phyloP scores from a whole-genome alignment of 2,797 vertebrate species.

The Champsocephalus esox region DNA sequence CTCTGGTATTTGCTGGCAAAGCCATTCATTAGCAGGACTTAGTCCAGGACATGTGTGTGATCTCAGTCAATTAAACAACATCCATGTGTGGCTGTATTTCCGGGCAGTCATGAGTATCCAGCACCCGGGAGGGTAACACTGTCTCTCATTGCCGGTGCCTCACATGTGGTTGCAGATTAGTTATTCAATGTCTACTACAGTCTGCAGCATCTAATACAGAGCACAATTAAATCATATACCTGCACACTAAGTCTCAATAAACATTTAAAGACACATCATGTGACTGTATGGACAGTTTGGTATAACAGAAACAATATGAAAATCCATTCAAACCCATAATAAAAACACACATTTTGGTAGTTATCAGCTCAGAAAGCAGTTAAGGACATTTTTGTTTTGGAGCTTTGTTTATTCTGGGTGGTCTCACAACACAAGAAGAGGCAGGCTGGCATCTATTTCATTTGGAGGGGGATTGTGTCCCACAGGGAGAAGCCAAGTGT shows the following conservation, averaged over 20 bases:
- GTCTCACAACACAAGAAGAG: conserved; percentile 72
- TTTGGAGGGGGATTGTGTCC: conserved; percentile 65
- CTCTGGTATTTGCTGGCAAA: conserved; percentile 39
- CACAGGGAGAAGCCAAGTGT: conserved; percentile 76
- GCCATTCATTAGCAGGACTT: conserved; percentile 67
- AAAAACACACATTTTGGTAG: conserved; percentile 22
- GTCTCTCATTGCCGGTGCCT: conserved; percentile 64
- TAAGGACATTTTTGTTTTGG: conserved; percentile 52
- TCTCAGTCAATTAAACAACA: conserved; percentile 68
- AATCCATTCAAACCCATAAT: conserved; percentile 16
- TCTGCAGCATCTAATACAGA: conserved; percentile 40
- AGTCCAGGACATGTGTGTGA: conserved; percentile 63
- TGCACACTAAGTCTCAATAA: conserved; percentile 23
- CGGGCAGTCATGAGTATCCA: conserved; percentile 74
- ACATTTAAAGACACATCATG: conserved; percentile 29
- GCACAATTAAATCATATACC: conserved; percentile 27
- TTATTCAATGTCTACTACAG: conserved; percentile 49
- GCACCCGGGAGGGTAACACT: conserved; percentile 58
- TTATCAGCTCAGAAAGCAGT: conserved; percentile 26
- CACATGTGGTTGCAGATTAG: conserved; percentile 68
- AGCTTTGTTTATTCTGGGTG: conserved; percentile 77
- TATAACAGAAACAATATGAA: conserved; percentile 1
- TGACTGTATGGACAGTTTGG: conserved; percentile 8
- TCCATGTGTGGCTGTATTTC: conserved; percentile 76
- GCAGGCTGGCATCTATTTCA: conserved; percentile 72